phyloP scores from a whole-genome alignment of 2,888 invertebrate species.

The Phalera bucephala region DNA sequence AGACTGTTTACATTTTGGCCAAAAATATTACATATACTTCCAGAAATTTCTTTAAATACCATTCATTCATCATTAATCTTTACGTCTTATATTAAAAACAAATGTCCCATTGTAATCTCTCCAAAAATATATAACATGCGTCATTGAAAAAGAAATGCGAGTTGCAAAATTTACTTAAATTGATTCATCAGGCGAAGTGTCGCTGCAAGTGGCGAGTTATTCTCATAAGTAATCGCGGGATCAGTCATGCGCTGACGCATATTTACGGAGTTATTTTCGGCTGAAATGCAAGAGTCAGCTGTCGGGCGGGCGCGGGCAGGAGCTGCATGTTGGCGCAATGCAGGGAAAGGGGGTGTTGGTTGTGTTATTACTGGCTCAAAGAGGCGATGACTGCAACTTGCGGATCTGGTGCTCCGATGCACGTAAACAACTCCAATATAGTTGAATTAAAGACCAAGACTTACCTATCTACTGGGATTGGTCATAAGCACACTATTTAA shows the following conservation, averaged over 20 bases:
- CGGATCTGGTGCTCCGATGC: constrained; percentile 16
- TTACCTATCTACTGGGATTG: too few species aligned
- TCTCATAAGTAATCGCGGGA: constrained; percentile 42
- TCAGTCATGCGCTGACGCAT: constrained; percentile 56
- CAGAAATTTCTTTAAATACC: too few species aligned
- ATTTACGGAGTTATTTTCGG: constrained; percentile 46
- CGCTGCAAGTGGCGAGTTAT: constrained; percentile 36
- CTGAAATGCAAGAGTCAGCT: constrained; percentile 49
- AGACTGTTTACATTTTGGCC: too few species aligned
- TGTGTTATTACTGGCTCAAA: constrained; percentile 31
- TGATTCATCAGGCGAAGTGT: constrained; percentile 42
- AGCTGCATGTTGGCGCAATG: constrained; percentile 11
- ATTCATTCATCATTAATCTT: too few species aligned
- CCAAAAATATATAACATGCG: constrained; percentile 19
- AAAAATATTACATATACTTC: too few species aligned
- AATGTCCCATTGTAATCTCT: constrained; percentile 9
- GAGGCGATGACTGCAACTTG: constrained; percentile 22
- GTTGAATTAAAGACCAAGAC: too few species aligned
- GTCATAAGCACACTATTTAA: too few species aligned
- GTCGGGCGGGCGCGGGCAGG: constrained; percentile 17
- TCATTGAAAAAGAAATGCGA: constrained; percentile 25
- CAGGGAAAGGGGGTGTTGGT: constrained; percentile 17
- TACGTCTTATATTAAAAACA: too few species aligned
- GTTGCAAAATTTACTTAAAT: constrained; percentile 25
- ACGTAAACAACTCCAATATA: constrained; percentile 13